A percentile compares a stretch with the other conserved stretches of the same genome.
Evolutionary conservation across 2,113 vertebrate genomes (phyloP).

Genomic region (Bubo blakistoni): DNA sequence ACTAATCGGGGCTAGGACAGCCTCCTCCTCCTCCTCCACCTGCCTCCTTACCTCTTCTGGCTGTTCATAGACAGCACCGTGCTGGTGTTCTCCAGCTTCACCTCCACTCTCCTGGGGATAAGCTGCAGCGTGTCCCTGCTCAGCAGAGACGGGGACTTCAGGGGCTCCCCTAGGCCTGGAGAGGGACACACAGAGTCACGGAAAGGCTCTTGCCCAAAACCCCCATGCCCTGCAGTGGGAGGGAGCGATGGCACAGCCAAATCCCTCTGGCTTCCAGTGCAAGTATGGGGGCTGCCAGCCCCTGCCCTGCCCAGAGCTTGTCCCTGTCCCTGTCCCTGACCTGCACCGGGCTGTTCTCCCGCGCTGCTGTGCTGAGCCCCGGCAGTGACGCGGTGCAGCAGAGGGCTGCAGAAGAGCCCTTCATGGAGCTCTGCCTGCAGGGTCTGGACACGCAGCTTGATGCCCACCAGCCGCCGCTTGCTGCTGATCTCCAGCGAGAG

Average conservation of each 20-base stretch:
- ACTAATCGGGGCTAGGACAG: fast-evolving
- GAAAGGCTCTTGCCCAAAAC: neutral
- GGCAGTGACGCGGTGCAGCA: slow-evolving; percentile 56
- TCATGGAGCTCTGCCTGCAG: slow-evolving; percentile 91
- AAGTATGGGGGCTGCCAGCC: neutral
- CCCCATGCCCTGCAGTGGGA: fast-evolving
- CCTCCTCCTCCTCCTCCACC: neutral
- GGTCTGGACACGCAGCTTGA: slow-evolving; percentile 75
- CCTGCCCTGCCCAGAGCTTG: neutral
- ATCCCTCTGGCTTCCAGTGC: neutral
- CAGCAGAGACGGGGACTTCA: slow-evolving; percentile 35
- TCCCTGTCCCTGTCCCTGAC: neutral
- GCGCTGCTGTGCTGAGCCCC: neutral
- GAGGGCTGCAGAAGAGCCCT: slow-evolving; percentile 86
- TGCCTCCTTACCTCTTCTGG: slow-evolving; percentile 84
- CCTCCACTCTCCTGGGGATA: slow-evolving; percentile 81
- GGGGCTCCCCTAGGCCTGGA: neutral
- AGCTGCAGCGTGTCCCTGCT: slow-evolving; percentile 77
- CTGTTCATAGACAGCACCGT: slow-evolving; percentile 93
- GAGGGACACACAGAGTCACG: neutral
- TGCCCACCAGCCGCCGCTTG: slow-evolving; percentile 73
- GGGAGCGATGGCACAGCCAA: neutral
- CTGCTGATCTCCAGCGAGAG: slow-evolving; percentile 83
- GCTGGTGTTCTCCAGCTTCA: slow-evolving; percentile 91
- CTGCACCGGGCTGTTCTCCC: neutral